Conservation (phyloP, 2,797 vertebrate species). For the Antennarius maculatus region DNA sequence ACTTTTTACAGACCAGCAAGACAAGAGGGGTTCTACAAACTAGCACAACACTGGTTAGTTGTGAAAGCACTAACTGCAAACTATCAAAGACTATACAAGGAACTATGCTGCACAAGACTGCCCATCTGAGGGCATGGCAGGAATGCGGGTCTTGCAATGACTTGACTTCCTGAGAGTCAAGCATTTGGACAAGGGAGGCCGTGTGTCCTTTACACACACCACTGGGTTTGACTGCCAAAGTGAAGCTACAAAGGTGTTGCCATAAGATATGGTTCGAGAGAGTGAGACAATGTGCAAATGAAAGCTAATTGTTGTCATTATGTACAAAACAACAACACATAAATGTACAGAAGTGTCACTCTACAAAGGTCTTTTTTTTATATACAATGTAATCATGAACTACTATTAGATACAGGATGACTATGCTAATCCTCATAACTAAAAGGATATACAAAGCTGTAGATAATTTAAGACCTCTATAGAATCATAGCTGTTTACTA, state of each 20-base stretch:
- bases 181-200: conserved; percentile 60
- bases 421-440: conserved; percentile 81
- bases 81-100: conserved; percentile 75
- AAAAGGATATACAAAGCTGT: conserved; percentile 79
- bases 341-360: conserved; percentile 82
- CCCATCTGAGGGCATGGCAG: conserved; percentile 56
- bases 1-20: conserved; percentile 79
- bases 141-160: conserved; percentile 56
- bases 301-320: conserved; percentile 71
- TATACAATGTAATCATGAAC: conserved; percentile 77
- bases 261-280: conserved; percentile 72
- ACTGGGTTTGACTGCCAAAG: conserved; percentile 80
- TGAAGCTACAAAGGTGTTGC: conserved; percentile 76
- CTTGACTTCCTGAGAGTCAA: conserved; percentile 52
- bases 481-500: conserved; percentile 80
- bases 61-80: conserved; percentile 71
- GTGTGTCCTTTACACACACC: conserved; percentile 50
- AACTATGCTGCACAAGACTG: conserved; percentile 79
- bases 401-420: conserved; percentile 77
- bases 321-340: conserved; percentile 76
- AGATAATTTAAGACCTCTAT: conserved; percentile 78
- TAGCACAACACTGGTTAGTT: conserved; percentile 79
- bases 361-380: conserved; percentile 81
- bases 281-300: conserved; percentile 75
- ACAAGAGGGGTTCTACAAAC: conserved; percentile 63